These are phyloP conservation scores for Steinernema scapterisci DNA, from an alignment of 2,888 invertebrate species.

Conservation along the genomic window DNA sequence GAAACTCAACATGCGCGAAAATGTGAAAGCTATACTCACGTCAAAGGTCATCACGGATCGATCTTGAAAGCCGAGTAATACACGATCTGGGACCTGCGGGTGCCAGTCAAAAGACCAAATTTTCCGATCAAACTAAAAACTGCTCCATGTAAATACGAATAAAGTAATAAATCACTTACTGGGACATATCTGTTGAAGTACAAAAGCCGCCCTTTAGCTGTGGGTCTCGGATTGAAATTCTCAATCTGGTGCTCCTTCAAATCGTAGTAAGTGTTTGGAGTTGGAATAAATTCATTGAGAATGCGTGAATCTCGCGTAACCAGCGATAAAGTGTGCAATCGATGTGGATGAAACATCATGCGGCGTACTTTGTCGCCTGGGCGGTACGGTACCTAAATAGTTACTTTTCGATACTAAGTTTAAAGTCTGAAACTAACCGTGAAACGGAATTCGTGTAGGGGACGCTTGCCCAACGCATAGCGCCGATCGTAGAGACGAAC, in stretches of 20 bases:
- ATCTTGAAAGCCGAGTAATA: not conserved
- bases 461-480: not conserved
- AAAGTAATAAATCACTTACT: not conserved
- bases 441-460: not conserved
- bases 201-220: not conserved
- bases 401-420: too few relatives aligned
- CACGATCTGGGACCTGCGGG: not conserved
- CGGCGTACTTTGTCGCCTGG: not conserved
- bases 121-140: conserved; percentile 16
- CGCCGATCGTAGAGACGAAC: conserved; percentile 3
- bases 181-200: not conserved
- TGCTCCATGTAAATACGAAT: not conserved
- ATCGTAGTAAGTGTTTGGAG: not conserved
- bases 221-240: too few relatives aligned
- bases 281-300: conserved; percentile 5
- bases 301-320: not conserved
- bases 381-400: not conserved
- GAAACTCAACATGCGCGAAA: not conserved
- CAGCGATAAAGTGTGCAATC: not conserved
- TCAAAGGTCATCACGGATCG: not conserved
- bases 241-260: not conserved
- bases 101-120: conserved; percentile 27
- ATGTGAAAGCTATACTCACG: too few relatives aligned
- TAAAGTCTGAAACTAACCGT: too few relatives aligned
- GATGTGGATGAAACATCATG: conserved; percentile 5